phyloP scores from a whole-genome alignment of 2,888 invertebrate species.

The Epinotia demarniana region DNA sequence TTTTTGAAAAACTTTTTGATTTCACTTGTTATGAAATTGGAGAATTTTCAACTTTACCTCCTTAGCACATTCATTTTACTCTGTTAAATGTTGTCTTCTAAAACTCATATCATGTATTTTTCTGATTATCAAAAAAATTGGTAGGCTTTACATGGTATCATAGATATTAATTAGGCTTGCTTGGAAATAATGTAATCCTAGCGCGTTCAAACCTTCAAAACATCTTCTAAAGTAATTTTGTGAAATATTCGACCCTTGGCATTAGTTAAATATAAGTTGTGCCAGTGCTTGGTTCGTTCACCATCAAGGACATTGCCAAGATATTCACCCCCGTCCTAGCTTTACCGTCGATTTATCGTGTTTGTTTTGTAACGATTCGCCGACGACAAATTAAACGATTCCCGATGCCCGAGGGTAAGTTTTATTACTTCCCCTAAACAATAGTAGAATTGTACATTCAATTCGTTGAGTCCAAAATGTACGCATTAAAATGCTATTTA shows the following conservation, averaged over 20 bases:
- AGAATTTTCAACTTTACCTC: too few relatives aligned
- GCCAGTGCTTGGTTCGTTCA: neutral
- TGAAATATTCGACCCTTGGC: neutral
- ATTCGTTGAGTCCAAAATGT: neutral
- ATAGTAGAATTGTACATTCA: constrained; percentile 11
- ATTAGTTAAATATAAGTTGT: neutral
- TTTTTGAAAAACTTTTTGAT: too few relatives aligned
- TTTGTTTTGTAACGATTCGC: constrained; percentile 44
- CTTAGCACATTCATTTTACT: too few relatives aligned
- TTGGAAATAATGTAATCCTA: too few relatives aligned
- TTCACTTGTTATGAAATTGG: too few relatives aligned
- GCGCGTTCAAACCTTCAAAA: too few relatives aligned
- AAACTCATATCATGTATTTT: too few relatives aligned
- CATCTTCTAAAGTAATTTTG: neutral
- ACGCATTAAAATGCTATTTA: too few relatives aligned
- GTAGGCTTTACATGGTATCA: too few relatives aligned
- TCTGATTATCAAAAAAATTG: too few relatives aligned
- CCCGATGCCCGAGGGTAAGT: constrained; percentile 37
- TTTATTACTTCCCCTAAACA: constrained; percentile 36
- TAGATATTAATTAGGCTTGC: too few relatives aligned
- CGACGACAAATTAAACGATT: constrained; percentile 50
- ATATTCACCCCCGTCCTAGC: constrained; percentile 8
- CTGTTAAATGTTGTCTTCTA: too few relatives aligned
- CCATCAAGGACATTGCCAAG: neutral
- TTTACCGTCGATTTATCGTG: constrained; percentile 36